These are phyloP conservation scores for Alloplasta piceator DNA, from an alignment of 2,888 invertebrate species.

Conservation along the genomic window DNA sequence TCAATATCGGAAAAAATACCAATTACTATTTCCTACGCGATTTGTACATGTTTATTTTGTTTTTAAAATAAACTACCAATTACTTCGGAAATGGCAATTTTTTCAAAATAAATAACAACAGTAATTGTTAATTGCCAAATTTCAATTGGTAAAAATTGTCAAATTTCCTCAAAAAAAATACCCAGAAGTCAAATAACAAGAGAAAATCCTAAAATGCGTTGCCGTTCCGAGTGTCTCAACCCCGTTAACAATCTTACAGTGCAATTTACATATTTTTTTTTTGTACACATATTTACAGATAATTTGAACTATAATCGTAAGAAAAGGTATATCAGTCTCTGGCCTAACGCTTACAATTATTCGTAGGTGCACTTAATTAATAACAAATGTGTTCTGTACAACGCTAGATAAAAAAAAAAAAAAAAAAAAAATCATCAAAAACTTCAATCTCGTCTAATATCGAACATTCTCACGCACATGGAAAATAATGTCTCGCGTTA, in stretches of 20 bases:
- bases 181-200: too few relatives aligned
- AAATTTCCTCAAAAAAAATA: too few relatives aligned
- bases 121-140: too few relatives aligned
- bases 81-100: too few relatives aligned
- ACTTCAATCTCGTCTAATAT: neutral
- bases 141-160: too few relatives aligned
- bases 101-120: too few relatives aligned
- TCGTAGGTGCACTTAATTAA: conserved; percentile 22
- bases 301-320: conserved; percentile 7
- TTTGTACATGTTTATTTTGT: too few relatives aligned
- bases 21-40: too few relatives aligned
- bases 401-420: neutral
- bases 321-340: conserved; percentile 54
- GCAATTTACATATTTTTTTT: conserved; percentile 5
- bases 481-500: neutral
- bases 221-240: too few relatives aligned
- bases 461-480: neutral
- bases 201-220: too few relatives aligned
- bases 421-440: neutral
- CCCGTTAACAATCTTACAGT: conserved; percentile 24
- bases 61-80: too few relatives aligned
- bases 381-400: neutral
- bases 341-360: conserved; percentile 41
- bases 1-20: too few relatives aligned
- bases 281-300: conserved; percentile 51